Base-by-base conservation (phyloP, 1,140 invertebrate genomes). In the Micrasema longulum region DNA sequence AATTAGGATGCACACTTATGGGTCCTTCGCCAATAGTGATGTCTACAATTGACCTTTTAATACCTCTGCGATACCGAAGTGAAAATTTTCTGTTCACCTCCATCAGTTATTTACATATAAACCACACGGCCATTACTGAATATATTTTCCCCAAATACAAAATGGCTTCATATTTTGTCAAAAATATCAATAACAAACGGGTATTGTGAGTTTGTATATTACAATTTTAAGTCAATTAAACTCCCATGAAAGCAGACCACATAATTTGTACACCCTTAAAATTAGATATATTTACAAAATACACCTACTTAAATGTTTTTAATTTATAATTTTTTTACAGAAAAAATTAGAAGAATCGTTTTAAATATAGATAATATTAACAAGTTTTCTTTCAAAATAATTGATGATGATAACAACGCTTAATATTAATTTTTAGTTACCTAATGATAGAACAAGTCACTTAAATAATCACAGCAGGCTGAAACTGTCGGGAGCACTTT, bases 391-490 rank as follows among this genome's bases (percentile, higher is more conserved):
- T 70, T 62, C 35, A 50, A 71, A 71, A 65, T 65, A 71, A 71
- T 71, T 71, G 69, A 71, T 65, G 52, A 23, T 55, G 38, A 53
- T 66, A 65, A 65, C 52, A 71, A 71, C 63, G 57, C 63, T 71
- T 71, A 71, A 45, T 23, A 57, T 71, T 65, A 71, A 65, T 71
- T 41, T 43, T 53, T 53, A 57, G 63, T 66, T 50, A 43, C 62
- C 69, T 65, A 66, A 71, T 36, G 41, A 65, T 63, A 70, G 62
- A 55, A 65, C 48, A 71, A 71, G 69, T 71, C 69, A 65, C 69
- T 57, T 55, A 66, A 66, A 31, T 66, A 71, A 71, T 71, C 62
- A 71, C 69, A 71, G 69, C 69, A 71, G 63, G 35, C 69, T 71
- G 62, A 57, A 47, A 41, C 31, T 48, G 68, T 62, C 26, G 50